phyloP scores from a whole-genome alignment of 2,113 vertebrate species.

The Neolamprologus fasciatus region DNA sequence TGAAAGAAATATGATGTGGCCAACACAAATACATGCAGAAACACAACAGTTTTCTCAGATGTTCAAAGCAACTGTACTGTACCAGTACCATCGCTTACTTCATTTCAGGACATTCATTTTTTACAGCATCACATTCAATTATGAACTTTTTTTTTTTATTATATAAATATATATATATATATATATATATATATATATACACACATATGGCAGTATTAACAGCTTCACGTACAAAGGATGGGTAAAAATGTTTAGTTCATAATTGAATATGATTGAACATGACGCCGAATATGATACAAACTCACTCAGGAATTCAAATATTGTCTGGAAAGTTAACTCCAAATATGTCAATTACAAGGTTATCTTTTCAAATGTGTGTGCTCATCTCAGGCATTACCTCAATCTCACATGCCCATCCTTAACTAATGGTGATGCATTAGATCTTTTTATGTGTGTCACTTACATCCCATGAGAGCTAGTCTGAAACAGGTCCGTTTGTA shows the following conservation, averaged over 20 bases:
- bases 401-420: background rate
- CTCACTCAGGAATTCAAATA: background rate
- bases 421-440: conserved; percentile 11
- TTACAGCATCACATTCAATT: background rate
- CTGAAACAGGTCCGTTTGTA: conserved; percentile 7
- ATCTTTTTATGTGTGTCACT: conserved; percentile 11
- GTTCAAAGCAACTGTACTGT: background rate
- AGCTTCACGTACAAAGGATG: background rate
- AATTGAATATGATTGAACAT: background rate
- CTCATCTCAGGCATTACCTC: background rate
- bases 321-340: background rate
- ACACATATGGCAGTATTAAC: background rate
- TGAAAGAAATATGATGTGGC: background rate
- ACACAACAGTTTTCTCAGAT: background rate
- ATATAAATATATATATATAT: no score
- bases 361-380: background rate
- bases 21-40: background rate
- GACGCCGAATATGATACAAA: background rate
- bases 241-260: background rate
- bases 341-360: background rate
- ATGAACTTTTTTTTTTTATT: background rate
- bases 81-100: background rate
- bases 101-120: background rate
- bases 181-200: no score
- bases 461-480: background rate